A percentile compares a stretch with the other conserved stretches of the same genome.
Evolutionary conservation across 2,888 invertebrate genomes (phyloP).

Genomic region (Drymonia ruficornis): DNA sequence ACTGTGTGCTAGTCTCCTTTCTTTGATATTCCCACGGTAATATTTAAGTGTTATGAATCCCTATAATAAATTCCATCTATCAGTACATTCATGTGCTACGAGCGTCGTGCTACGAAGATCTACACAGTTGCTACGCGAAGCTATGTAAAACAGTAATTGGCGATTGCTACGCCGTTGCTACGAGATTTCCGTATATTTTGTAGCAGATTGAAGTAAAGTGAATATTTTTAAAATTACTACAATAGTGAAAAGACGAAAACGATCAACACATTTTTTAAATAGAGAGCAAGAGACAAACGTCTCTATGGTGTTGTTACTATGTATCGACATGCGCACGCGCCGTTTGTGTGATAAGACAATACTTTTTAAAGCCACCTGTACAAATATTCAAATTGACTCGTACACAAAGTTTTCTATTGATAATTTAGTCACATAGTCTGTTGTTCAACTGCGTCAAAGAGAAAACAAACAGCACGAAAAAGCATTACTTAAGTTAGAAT

Average conservation of each 20-base stretch:
- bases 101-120: neutral
- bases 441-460: neutral
- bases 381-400: neutral
- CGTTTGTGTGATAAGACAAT: conserved; percentile 5
- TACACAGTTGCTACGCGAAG: neutral
- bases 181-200: neutral
- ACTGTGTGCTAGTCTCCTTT: neutral
- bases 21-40: neutral
- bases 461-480: neutral
- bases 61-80: no score
- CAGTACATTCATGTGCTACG: neutral
- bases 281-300: neutral
- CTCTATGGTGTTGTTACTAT: neutral
- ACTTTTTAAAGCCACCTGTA: neutral
- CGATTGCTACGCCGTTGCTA: neutral
- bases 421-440: neutral
- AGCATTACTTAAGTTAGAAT: no score
- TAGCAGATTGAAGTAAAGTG: neutral
- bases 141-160: neutral
- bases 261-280: no score
- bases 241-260: no score
- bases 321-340: conserved; percentile 2
- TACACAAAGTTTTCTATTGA: neutral
- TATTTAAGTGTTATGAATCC: neutral
- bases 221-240: no score